These are phyloP conservation scores for Bufo bufo DNA, from an alignment of 2,113 vertebrate genomes.

Conservation along the genomic window DNA sequence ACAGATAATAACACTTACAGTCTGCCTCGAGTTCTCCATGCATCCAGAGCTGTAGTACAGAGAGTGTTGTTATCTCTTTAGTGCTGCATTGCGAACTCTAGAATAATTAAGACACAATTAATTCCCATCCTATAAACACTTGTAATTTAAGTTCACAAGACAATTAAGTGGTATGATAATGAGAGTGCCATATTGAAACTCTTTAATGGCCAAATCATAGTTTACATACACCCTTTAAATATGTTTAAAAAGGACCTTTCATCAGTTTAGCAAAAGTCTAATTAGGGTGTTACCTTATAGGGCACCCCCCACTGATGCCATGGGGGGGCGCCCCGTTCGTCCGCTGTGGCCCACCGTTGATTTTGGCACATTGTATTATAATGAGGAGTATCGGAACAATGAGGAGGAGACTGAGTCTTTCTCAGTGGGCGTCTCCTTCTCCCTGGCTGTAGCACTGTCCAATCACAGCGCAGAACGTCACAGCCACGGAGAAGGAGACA, in stretches of 20 bases:
- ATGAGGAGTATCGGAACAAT: too few species aligned
- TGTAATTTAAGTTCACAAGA: constrained; percentile 40
- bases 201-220: background rate
- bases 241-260: background rate
- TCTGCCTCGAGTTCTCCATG: background rate
- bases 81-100: constrained; percentile 22
- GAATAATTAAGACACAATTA: constrained; percentile 37
- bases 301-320: too few species aligned
- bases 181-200: constrained; percentile 23
- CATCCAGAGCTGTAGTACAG: background rate
- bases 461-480: too few species aligned
- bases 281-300: too few species aligned
- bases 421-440: too few species aligned
- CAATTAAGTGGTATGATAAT: constrained; percentile 40
- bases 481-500: too few species aligned
- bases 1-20: background rate
- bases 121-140: constrained; percentile 35
- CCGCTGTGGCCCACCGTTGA: too few species aligned
- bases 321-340: too few species aligned
- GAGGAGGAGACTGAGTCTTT: too few species aligned
- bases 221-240: background rate
- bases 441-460: too few species aligned
- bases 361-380: too few species aligned
- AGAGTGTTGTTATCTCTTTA: constrained; percentile 34
- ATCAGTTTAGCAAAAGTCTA: too few species aligned